These are phyloP conservation scores for Syngnathus typhle DNA, from an alignment of 2,113 vertebrate genomes.

Conservation along the genomic window DNA sequence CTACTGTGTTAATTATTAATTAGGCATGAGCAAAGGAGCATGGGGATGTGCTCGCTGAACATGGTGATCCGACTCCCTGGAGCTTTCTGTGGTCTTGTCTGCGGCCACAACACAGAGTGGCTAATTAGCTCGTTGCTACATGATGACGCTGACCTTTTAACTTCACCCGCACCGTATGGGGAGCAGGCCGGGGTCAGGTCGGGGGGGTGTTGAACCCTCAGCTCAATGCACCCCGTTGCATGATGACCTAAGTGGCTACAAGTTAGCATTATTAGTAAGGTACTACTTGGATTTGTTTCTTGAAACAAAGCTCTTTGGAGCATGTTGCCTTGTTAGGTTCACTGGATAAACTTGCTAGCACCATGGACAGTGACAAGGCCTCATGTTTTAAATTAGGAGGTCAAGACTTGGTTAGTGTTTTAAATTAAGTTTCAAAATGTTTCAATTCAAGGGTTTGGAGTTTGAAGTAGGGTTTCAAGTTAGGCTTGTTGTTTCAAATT, in stretches of 20 bases:
- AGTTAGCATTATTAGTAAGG: background rate
- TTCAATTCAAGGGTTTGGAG: no score
- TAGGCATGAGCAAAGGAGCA: slow-evolving; percentile 65
- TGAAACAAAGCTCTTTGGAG: no score
- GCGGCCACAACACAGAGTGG: slow-evolving; percentile 56
- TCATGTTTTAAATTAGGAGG: no score
- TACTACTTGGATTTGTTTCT: background rate
- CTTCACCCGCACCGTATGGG: slow-evolving; percentile 62
- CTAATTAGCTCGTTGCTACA: slow-evolving; percentile 79
- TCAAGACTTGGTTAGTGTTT: no score
- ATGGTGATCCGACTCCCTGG: slow-evolving; percentile 50
- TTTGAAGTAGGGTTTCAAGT: background rate
- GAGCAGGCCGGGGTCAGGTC: slow-evolving; percentile 36
- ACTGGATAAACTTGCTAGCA: no score
- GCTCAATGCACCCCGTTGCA: slow-evolving; percentile 34
- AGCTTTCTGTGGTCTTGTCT: slow-evolving; percentile 43
- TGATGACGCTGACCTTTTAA: slow-evolving; percentile 70
- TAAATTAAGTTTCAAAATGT: no score
- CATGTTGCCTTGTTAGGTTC: no score
- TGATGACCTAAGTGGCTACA: background rate
- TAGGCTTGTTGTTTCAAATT: background rate
- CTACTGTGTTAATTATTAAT: slow-evolving; percentile 72
- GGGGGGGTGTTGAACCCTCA: slow-evolving; percentile 86
- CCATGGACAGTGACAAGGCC: no score
- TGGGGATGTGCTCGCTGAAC: slow-evolving; percentile 53